A percentile compares a stretch with the other conserved stretches of the same genome.
Evolutionary conservation across 2,888 invertebrate species (phyloP).

Genomic region (Gymnoscelis rufifasciata): DNA sequence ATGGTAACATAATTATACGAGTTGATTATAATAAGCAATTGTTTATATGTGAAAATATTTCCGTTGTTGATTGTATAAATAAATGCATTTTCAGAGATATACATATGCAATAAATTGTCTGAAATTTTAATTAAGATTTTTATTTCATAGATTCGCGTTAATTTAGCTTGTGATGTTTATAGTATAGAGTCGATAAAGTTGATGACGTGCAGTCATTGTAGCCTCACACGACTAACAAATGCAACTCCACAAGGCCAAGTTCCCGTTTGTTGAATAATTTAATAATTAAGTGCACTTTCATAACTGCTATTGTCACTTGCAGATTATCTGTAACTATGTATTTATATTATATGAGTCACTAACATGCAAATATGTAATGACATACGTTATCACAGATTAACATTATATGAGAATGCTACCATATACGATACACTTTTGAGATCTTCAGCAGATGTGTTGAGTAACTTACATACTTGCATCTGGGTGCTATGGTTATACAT

Average conservation of each 20-base stretch:
- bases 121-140: conserved; percentile 66
- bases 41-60: conserved; percentile 70
- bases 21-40: conserved; percentile 51
- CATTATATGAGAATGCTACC: conserved; percentile 68
- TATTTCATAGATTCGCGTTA: conserved; percentile 58
- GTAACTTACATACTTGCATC: conserved; percentile 77
- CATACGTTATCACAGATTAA: conserved; percentile 71
- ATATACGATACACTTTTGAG: conserved; percentile 52
- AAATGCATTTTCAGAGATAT: conserved; percentile 76
- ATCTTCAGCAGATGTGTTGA: conserved; percentile 58
- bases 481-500: conserved; percentile 78
- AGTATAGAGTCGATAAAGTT: conserved; percentile 63
- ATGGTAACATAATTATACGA: conserved; percentile 65
- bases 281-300: conserved; percentile 72
- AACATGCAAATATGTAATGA: conserved; percentile 79
- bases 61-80: conserved; percentile 73
- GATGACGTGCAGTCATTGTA: conserved; percentile 75
- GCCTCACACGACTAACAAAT: conserved; percentile 75
- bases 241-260: conserved; percentile 80
- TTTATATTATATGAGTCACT: conserved; percentile 79
- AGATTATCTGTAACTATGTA: conserved; percentile 77
- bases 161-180: conserved; percentile 21
- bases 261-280: conserved; percentile 73
- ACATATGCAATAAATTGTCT: conserved; percentile 75
- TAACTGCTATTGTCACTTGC: conserved; percentile 76